Percentiles rank a stretch among this genome's conserved stretches.
Conservation (phyloP, 64 coral and sea anemone species). For the Montipora capricornis region DNA sequence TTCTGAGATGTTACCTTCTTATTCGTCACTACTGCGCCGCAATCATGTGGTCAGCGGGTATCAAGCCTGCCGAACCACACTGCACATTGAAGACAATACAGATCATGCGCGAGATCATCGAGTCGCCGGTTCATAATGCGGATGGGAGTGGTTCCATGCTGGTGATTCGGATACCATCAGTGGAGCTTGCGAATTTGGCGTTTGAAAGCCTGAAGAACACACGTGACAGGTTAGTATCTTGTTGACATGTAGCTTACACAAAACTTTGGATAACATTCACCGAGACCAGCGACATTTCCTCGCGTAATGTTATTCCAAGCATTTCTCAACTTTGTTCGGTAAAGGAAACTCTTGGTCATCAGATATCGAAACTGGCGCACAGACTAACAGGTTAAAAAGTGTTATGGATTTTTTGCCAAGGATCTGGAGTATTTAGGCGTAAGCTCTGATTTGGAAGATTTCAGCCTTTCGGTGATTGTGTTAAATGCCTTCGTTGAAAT, state of each 20-base stretch:
- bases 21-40: conserved; percentile 98
- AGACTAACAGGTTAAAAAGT: no score
- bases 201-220: conserved; percentile 91
- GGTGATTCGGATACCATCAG: conserved; percentile 88
- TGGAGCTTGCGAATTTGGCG: conserved; percentile 80
- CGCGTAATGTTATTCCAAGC: no score
- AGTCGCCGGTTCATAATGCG: conserved; percentile 88
- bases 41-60: conserved; percentile 99
- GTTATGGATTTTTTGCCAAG: no score
- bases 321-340: no score
- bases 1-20: conserved; percentile 88
- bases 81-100: conserved; percentile 98
- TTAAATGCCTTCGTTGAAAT: no score
- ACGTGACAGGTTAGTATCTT: conserved; percentile 74
- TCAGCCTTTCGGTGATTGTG: no score
- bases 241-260: not conserved
- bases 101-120: conserved; percentile 97
- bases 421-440: no score
- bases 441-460: no score
- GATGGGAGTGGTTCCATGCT: conserved; percentile 97
- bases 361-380: no score
- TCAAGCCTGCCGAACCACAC: conserved; percentile 96
- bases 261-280: no score
- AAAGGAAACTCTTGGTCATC: no score
- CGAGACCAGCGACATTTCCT: no score